Percentiles rank a stretch among this genome's conserved stretches.
These are phyloP conservation scores for Zygothrica quintamaculata DNA, from an alignment of 2,888 invertebrate genomes.

Conservation along the genomic window DNA sequence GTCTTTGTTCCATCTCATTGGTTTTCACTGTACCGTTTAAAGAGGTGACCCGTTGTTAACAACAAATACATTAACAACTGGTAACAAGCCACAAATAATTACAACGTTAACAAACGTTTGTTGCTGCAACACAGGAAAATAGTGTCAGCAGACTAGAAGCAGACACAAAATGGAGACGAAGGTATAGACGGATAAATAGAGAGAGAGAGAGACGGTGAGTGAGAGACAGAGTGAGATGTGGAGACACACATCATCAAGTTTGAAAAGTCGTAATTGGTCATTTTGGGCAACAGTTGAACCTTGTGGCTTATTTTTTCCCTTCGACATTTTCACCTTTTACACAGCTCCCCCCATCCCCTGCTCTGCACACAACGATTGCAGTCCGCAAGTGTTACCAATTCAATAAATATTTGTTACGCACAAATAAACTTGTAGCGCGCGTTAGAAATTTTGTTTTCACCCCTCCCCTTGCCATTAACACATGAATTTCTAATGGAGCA, in stretches of 20 bases:
- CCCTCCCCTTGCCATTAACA: background rate
- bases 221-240: constrained; percentile 30
- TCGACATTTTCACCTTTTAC: constrained; percentile 4
- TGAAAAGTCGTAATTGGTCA: constrained; percentile 72
- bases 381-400: constrained; percentile 77
- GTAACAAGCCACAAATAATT: constrained; percentile 56
- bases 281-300: constrained; percentile 63
- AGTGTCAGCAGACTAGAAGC: constrained; percentile 19
- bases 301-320: constrained; percentile 19
- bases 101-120: constrained; percentile 43
- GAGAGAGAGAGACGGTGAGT: background rate
- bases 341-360: background rate
- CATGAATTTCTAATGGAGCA: constrained; percentile 35
- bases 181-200: too few species aligned
- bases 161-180: background rate
- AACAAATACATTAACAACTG: constrained; percentile 15
- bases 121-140: constrained; percentile 3
- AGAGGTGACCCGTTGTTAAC: constrained; percentile 16
- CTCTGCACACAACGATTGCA: constrained; percentile 9
- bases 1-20: constrained; percentile 14
- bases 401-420: constrained; percentile 81
- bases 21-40: constrained; percentile 38
- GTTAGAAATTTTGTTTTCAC: constrained; percentile 61
- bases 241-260: constrained; percentile 59
- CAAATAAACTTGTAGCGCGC: constrained; percentile 76